phyloP scores from a whole-genome alignment of 2,113 vertebrate species.

The Psammodynastes pulverulentus region DNA sequence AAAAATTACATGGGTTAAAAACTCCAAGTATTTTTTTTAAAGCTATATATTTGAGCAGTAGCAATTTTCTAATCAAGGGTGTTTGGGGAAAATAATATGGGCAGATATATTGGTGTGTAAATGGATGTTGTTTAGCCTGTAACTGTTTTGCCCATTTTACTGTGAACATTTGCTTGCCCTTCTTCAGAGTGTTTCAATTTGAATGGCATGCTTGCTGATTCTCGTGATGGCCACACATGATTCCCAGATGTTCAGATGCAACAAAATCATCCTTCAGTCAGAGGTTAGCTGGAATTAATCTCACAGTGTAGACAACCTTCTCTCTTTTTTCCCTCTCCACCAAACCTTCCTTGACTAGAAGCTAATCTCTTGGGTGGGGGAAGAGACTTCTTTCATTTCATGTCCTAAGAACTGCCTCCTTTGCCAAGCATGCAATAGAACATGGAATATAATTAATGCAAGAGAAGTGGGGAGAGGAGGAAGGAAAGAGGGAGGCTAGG shows the following conservation, averaged over 20 bases:
- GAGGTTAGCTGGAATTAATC: not conserved
- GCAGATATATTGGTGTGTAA: not conserved
- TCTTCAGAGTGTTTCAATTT: not conserved
- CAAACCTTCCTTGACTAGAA: not conserved
- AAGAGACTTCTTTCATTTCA: not conserved
- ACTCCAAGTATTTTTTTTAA: not conserved
- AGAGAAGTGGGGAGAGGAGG: not conserved
- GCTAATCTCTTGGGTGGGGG: conserved; percentile 11
- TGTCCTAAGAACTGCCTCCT: not conserved
- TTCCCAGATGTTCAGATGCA: not conserved
- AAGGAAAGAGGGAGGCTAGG: not conserved
- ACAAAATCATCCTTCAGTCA: not conserved
- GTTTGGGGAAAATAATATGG: not conserved
- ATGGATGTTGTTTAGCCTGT: conserved; percentile 7
- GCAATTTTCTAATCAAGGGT: not conserved
- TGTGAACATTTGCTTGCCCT: not conserved
- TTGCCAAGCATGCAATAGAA: not conserved
- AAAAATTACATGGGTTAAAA: not conserved
- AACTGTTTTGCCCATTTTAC: not conserved
- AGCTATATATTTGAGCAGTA: not conserved
- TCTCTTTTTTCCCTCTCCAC: not conserved
- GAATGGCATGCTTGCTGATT: not conserved
- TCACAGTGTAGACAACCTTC: not conserved
- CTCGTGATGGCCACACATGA: not conserved
- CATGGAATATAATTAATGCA: not conserved